Conservation (phyloP, 2,888 invertebrate species). For the Philopedon plagiatum region DNA sequence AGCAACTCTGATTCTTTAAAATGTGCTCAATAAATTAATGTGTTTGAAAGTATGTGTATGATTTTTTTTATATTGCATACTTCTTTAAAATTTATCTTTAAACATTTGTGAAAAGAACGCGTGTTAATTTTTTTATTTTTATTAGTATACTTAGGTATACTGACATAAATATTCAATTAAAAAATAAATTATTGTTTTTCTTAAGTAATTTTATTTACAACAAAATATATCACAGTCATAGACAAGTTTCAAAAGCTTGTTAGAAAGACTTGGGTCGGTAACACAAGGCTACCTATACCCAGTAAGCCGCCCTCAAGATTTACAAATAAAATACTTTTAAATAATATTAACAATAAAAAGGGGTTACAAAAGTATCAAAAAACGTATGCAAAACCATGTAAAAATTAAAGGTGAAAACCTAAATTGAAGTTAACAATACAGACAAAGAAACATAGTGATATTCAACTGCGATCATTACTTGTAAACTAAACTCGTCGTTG, state of each 20-base stretch:
- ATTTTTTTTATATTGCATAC: too few species aligned
- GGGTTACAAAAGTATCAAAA: neutral
- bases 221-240: neutral
- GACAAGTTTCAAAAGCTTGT: neutral
- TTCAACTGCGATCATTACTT: too few species aligned
- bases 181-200: slow-evolving; percentile 32
- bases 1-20: neutral
- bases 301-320: neutral
- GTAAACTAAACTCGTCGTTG: too few species aligned
- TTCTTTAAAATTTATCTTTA: too few species aligned
- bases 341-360: neutral
- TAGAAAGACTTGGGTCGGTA: too few species aligned
- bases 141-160: neutral
- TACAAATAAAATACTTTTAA: neutral
- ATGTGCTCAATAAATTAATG: neutral
- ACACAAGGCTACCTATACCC: neutral
- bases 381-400: neutral
- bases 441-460: too few species aligned
- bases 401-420: neutral
- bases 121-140: neutral
- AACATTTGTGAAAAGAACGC: neutral
- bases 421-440: neutral
- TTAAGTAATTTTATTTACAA: slow-evolving; percentile 8
- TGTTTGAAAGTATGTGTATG: too few species aligned
- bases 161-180: neutral